Conservation (phyloP, 2,113 vertebrate genomes). For the Tyrannus savana region DNA sequence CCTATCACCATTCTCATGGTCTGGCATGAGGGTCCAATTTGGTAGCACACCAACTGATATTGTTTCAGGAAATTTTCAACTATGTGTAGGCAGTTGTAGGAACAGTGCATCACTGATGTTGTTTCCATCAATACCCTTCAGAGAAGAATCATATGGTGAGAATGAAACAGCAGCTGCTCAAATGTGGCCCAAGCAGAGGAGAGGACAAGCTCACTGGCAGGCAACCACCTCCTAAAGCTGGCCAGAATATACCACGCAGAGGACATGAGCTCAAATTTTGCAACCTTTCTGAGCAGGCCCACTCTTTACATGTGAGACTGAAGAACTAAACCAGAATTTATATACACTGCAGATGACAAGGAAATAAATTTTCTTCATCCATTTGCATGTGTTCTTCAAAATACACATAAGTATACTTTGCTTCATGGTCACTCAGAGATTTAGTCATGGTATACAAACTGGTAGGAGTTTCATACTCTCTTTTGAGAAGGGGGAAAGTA, state of each 20-base stretch:
- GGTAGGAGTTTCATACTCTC: neutral
- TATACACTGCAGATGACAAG: neutral
- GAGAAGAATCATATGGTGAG: neutral
- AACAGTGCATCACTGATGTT: fast-evolving
- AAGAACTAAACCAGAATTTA: neutral
- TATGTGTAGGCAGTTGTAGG: fast-evolving
- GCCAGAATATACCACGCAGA: fast-evolving
- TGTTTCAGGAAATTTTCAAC: neutral
- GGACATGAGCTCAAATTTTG: neutral
- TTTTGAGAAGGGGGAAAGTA: neutral
- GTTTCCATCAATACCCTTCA: neutral
- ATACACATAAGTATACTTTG: neutral
- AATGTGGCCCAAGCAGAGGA: neutral
- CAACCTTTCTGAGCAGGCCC: neutral
- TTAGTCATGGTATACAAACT: neutral
- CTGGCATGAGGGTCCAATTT: neutral
- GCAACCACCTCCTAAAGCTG: neutral
- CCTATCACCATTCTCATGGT: neutral
- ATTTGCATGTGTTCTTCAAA: neutral
- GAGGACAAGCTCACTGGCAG: neutral
- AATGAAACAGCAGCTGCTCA: neutral
- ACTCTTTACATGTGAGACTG: neutral
- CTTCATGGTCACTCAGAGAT: neutral
- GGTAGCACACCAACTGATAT: neutral
- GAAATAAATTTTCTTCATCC: neutral